A percentile compares a stretch with the other conserved stretches of the same genome.
Conservation (phyloP, 2,113 vertebrate species). For the Microtus pennsylvanicus region DNA sequence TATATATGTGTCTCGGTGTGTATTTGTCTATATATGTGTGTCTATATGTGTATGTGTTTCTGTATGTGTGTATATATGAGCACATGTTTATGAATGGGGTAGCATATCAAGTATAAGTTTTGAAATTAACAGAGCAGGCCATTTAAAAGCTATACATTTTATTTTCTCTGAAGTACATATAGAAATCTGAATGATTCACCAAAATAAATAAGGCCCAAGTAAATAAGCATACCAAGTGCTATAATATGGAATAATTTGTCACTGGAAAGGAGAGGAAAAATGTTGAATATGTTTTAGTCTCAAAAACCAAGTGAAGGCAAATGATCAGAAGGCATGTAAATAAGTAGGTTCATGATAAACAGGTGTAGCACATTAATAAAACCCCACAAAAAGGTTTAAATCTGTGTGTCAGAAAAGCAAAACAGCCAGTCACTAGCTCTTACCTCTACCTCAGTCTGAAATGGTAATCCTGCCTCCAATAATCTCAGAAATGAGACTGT, state of each 20-base stretch:
- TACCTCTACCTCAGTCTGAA: no score
- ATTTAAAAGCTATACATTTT: not conserved
- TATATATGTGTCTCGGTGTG: not conserved
- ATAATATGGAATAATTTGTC: conserved; percentile 8
- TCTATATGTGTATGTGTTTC: not conserved
- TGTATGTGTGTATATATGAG: not conserved
- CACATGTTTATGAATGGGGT: not conserved
- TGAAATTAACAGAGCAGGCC: not conserved
- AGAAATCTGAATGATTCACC: not conserved
- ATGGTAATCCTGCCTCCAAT: no score
- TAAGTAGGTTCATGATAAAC: not conserved
- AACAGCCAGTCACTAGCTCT: no score
- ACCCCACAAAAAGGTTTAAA: no score
- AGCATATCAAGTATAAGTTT: not conserved
- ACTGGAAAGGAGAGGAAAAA: not conserved
- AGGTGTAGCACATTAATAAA: not conserved
- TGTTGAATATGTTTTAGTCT: not conserved
- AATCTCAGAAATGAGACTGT: no score
- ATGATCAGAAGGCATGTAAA: not conserved
- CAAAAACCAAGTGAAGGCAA: not conserved
- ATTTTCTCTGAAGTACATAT: not conserved
- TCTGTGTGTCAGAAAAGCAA: no score
- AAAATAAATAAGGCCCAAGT: not conserved
- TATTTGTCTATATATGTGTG: not conserved
- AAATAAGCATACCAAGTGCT: not conserved